These are phyloP conservation scores for Phyto melanocephala DNA, from an alignment of 2,888 invertebrate genomes.

Conservation along the genomic window DNA sequence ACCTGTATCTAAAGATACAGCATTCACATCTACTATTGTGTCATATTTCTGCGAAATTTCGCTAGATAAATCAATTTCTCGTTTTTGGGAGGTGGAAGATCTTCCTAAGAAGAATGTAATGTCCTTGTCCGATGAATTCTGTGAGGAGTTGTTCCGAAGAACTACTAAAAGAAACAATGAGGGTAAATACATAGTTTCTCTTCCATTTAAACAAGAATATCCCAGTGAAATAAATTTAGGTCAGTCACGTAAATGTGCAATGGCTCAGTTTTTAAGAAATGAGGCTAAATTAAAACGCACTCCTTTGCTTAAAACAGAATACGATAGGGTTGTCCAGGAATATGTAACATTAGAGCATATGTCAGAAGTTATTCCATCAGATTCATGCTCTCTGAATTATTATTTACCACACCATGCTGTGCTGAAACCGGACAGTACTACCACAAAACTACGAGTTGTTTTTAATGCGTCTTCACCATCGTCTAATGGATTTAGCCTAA, in stretches of 20 bases:
- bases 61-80: conserved; percentile 42
- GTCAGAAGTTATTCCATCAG: background rate
- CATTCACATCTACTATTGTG: background rate
- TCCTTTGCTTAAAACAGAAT: background rate
- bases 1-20: background rate
- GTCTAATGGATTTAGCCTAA: conserved; percentile 8
- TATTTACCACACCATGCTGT: conserved; percentile 24
- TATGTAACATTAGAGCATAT: conserved; percentile 3
- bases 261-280: conserved; percentile 4
- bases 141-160: background rate
- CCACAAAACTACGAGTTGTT: conserved; percentile 6
- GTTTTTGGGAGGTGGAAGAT: conserved; percentile 12
- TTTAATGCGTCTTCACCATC: conserved; percentile 12
- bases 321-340: conserved; percentile 3
- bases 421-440: background rate
- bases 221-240: background rate
- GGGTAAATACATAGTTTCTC: conserved; percentile 1
- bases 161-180: background rate
- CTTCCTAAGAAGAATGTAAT: background rate
- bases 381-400: background rate
- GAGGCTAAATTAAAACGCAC: background rate
- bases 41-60: conserved; percentile 8
- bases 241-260: background rate
- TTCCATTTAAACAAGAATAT: conserved; percentile 2
- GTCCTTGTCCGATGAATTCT: background rate